Base-by-base conservation (phyloP, 35 echinoderm and acorn worm species). In the Acanthaster planci region DNA sequence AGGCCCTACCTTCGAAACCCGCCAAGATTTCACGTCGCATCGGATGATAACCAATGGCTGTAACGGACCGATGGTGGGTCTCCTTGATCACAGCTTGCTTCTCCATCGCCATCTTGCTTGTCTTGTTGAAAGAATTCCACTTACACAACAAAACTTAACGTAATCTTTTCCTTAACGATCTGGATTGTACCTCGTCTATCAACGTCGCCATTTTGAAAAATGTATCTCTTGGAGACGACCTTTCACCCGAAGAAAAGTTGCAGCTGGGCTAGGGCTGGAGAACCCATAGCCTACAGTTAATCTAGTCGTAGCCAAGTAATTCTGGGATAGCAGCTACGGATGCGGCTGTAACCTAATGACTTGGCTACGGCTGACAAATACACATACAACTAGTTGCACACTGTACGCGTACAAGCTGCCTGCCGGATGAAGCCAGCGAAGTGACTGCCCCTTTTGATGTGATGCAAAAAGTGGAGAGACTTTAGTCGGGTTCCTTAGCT, bases 21-120 rank as follows among this genome's bases (percentile, higher is more conserved):
- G 94, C 94, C 19, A 97, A 51, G 22, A 97, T 92, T 86, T 97
- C 94, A 56, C 94, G 90, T 36, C 94, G 40, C 22, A 97, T 58
- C 26, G 94, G 94, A 67, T 97, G 94, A 80, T 89, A 97, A 51
- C 94, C 86, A 32, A 97, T 32, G 19, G 90, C 94, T 22, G 94
- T 97, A 27, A 97, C 81, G 38, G 86, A 55, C 44, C 90, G 88
- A 55, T 92, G 90, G 26, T 97, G 94, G 42, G 94, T 97, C 27
- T 97, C 94, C 57, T 85, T 97, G n/a, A 97, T 78, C 5, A 97
- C 94, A 78, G 72, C 80, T 40, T 92, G 78, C 67, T 97, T 97
- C 86, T 97, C 94, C 94, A 97, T 97, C 19, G 94, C 94, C 94
- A 97, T 97, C 42, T 89, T 97, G 57, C 51, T 38, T 54, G 14